phyloP scores from a whole-genome alignment of 2,888 invertebrate genomes.

The Blastobasis lacticolella region DNA sequence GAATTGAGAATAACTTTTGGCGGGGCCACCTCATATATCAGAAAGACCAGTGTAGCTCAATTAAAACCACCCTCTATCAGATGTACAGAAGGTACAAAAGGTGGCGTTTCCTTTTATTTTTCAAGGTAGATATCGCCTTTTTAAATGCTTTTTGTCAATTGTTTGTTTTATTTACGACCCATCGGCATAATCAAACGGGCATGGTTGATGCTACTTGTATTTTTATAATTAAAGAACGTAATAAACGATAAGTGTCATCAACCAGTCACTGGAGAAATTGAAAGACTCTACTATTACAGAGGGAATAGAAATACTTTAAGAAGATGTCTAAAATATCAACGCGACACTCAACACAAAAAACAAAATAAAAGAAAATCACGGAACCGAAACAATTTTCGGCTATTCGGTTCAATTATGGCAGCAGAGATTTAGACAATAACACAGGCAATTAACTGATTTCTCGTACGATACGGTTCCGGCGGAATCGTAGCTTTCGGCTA shows the following conservation, averaged over 20 bases:
- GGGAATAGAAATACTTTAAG: too few species aligned
- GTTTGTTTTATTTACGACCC: constrained; percentile 11
- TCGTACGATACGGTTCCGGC: constrained; percentile 41
- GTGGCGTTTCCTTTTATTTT: constrained; percentile 25
- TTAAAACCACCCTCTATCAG: constrained; percentile 65
- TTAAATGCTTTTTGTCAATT: constrained; percentile 40
- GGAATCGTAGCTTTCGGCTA: constrained; percentile 46
- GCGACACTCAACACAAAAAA: too few species aligned
- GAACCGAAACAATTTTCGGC: too few species aligned
- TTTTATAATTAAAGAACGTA: too few species aligned
- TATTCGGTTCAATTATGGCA: too few species aligned
- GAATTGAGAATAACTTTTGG: constrained; percentile 68
- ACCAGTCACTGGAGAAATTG: too few species aligned
- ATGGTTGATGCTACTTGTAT: too few species aligned
- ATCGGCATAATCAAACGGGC: too few species aligned
- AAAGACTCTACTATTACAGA: too few species aligned
- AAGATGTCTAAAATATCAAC: too few species aligned
- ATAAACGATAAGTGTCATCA: too few species aligned
- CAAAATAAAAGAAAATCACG: too few species aligned
- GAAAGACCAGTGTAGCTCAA: constrained; percentile 68
- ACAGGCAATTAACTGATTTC: constrained; percentile 23
- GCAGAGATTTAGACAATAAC: constrained; percentile 1
- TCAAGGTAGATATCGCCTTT: constrained; percentile 30
- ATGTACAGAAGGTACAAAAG: constrained; percentile 54
- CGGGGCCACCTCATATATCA: constrained; percentile 67